Conservation (phyloP, 2,113 vertebrate species). For the Acanthisitta chloris region DNA sequence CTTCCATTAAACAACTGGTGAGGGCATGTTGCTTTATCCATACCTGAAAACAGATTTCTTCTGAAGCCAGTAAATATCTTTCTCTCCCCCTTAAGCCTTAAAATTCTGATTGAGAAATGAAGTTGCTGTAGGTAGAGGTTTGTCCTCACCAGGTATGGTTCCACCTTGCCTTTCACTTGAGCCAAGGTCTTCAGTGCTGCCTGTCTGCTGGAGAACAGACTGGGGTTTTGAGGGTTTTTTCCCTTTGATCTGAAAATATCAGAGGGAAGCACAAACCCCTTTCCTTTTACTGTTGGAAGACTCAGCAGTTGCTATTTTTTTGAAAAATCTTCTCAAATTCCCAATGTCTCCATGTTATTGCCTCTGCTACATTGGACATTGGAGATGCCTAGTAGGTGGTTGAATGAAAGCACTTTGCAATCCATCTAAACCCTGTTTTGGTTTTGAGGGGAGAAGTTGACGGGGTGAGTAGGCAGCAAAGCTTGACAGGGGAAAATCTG, state of each 20-base stretch:
- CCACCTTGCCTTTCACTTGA: background rate
- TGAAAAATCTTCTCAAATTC: constrained; percentile 9
- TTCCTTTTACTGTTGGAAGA: background rate
- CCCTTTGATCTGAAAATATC: background rate
- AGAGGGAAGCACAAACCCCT: background rate
- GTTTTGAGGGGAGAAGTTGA: background rate
- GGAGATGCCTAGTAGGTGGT: background rate
- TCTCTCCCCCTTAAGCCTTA: background rate
- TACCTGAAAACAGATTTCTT: background rate
- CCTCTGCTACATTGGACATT: background rate
- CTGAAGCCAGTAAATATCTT: background rate
- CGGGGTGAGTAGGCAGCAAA: background rate
- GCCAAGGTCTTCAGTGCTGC: background rate
- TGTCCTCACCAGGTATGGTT: rapidly evolving
- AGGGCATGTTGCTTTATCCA: background rate
- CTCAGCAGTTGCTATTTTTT: background rate
- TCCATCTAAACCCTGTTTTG: background rate
- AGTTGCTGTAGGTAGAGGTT: background rate
- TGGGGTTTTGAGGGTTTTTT: background rate
- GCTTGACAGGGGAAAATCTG: background rate
- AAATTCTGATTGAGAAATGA: background rate
- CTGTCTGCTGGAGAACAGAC: background rate
- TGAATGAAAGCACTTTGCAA: background rate
- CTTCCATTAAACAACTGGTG: background rate
- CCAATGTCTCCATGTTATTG: background rate